phyloP scores from a whole-genome alignment of 2,113 vertebrate species.

The Reinhardtius hippoglossoides region DNA sequence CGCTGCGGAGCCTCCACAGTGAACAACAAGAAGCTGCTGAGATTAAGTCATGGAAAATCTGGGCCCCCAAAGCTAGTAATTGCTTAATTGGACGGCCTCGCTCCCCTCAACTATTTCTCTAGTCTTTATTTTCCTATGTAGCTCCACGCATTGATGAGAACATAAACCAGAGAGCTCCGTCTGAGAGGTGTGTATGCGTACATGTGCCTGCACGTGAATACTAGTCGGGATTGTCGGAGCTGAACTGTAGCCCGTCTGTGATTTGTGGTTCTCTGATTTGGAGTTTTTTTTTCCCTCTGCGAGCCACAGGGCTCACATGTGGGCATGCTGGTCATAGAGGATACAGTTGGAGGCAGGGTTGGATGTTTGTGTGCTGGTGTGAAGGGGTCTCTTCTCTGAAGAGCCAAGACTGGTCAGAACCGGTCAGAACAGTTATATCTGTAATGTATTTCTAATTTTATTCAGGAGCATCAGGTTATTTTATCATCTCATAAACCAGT shows the following conservation, averaged over 20 bases:
- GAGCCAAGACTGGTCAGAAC: no score
- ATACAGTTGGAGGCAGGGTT: constrained; percentile 5
- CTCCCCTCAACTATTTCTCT: constrained; percentile 52
- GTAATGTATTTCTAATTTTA: no score
- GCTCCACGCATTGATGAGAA: constrained; percentile 54
- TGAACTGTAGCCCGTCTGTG: constrained; percentile 32
- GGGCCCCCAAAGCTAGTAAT: constrained; percentile 65
- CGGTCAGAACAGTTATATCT: no score
- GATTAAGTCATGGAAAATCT: constrained; percentile 80
- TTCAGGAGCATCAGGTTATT: no score
- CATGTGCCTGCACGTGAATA: constrained; percentile 43
- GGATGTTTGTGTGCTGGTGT: background rate
- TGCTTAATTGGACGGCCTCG: constrained; percentile 71
- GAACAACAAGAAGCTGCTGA: constrained; percentile 63
- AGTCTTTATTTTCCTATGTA: constrained; percentile 43
- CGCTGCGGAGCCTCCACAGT: constrained; percentile 60
- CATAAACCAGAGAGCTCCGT: constrained; percentile 52
- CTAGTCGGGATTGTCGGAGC: constrained; percentile 14
- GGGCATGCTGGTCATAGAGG: constrained; percentile 31
- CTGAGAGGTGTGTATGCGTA: constrained; percentile 44
- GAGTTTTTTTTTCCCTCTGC: constrained; percentile 53
- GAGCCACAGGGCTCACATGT: constrained; percentile 43
- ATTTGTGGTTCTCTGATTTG: constrained; percentile 65
- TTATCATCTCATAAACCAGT: no score
- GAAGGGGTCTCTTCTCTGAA: background rate